Percentiles rank a stretch among this genome's conserved stretches.
phyloP scores from a whole-genome alignment of 2,113 vertebrate species.

The Megatriorchis doriae region DNA sequence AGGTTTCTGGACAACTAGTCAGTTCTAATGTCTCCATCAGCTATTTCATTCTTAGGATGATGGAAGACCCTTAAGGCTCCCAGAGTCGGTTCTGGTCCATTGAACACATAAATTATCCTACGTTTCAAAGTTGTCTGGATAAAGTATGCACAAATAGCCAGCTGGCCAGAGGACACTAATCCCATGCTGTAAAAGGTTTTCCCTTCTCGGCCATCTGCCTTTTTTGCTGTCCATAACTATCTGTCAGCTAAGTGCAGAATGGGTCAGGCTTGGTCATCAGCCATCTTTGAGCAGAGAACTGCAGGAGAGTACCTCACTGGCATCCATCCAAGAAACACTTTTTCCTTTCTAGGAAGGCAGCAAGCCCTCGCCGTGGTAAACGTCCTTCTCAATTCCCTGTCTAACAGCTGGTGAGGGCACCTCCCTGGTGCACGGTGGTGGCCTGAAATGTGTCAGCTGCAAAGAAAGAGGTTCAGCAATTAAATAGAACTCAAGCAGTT shows the following conservation, averaged over 20 bases:
- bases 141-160: not conserved
- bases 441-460: not conserved
- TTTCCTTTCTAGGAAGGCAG: not conserved
- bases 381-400: not conserved
- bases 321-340: not conserved
- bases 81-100: not conserved
- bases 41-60: not conserved
- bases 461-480: not conserved
- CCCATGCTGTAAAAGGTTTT: not conserved
- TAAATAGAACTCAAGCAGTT: not conserved
- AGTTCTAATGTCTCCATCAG: not conserved
- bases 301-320: not conserved
- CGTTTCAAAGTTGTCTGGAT: not conserved
- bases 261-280: not conserved
- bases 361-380: not conserved
- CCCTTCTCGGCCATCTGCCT: constrained; percentile 25
- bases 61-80: not conserved
- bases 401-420: not conserved
- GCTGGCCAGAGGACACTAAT: constrained; percentile 8
- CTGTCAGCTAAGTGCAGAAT: not conserved
- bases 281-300: not conserved
- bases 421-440: not conserved
- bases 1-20: not conserved
- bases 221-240: not conserved
- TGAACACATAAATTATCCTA: not conserved